A percentile compares a stretch with the other conserved stretches of the same genome.
These are phyloP conservation scores for Silurus glanis DNA, from an alignment of 2,113 vertebrate species.

Conservation along the genomic window DNA sequence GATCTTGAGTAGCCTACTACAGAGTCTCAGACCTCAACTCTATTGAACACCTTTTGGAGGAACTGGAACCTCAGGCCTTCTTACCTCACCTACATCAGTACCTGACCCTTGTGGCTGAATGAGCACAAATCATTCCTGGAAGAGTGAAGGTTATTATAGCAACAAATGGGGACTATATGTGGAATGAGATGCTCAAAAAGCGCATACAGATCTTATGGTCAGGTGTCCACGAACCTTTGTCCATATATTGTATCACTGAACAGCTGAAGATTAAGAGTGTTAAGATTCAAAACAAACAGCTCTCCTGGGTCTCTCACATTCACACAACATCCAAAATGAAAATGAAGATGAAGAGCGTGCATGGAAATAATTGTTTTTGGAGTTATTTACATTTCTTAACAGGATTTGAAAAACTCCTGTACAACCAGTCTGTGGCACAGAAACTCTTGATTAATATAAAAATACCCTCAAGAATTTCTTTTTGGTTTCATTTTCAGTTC, in stretches of 20 bases:
- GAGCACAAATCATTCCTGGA: no score
- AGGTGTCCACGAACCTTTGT: no score
- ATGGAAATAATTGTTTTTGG: neutral
- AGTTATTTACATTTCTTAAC: neutral
- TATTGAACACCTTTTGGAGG: no score
- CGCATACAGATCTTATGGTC: no score
- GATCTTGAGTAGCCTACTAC: no score
- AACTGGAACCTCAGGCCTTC: no score
- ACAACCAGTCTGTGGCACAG: neutral
- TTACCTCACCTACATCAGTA: no score
- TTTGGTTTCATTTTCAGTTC: neutral
- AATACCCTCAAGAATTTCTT: neutral
- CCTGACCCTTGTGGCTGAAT: no score
- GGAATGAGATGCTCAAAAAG: no score
- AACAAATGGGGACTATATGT: no score
- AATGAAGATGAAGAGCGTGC: neutral
- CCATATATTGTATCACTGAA: neutral
- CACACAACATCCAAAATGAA: neutral
- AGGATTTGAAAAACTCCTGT: neutral
- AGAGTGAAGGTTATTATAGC: no score
- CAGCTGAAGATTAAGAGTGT: neutral
- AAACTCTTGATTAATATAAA: neutral
- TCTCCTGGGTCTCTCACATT: neutral
- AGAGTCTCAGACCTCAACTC: no score
- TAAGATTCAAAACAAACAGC: neutral